Evolutionary conservation across 2,797 vertebrate genomes (phyloP), one percentile per base, ranked within the genome.

Genomic region (Trachurus trachurus): DNA sequence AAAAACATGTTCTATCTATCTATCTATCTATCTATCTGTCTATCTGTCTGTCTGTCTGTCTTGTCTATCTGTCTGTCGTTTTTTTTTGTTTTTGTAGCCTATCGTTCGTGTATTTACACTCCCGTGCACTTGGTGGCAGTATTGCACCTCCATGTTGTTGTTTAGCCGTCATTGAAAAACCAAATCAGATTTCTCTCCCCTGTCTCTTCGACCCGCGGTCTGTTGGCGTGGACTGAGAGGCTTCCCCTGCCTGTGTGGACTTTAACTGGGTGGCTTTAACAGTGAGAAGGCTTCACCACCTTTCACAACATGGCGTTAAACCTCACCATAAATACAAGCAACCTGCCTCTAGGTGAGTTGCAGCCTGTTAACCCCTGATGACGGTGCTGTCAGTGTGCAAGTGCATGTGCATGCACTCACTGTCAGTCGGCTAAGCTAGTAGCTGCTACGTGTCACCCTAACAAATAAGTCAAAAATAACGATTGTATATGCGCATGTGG

Each of bases 271-370:
- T 74, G 17, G 71, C 1, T 37, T 5, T 2, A 47, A 10, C 57
- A 31, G 37, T 17, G 26, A 42, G 7, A 78, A 62, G 63, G 34
- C 21, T 76, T 76, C 29, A 61, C 52, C 54, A 39, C 13, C 54
- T 57, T 70, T 78, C 9, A 39, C 65, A 93, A 15, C 6, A 96
- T 96, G 96, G 83, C 94, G 62, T 89, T 96, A 83, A 95, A 92
- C 44, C 87, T 96, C 3, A 95, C 82, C 64, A 91, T 96, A 76
- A 95, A 94, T 84, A 66, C 90, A 22, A 93, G 67, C 85, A 94
- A 93, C 34, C 95, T 93, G 5, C 95, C 95, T 58, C 74, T 96
- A 8, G 95, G 96, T 96, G 88, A 91, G 90, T 62, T 4, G 17
- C 37, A 29, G 2, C 9, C 9, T 15, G 12, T 0, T 42, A 6